phyloP scores from a whole-genome alignment of 2,888 invertebrate genomes.

The Agrotis puta region DNA sequence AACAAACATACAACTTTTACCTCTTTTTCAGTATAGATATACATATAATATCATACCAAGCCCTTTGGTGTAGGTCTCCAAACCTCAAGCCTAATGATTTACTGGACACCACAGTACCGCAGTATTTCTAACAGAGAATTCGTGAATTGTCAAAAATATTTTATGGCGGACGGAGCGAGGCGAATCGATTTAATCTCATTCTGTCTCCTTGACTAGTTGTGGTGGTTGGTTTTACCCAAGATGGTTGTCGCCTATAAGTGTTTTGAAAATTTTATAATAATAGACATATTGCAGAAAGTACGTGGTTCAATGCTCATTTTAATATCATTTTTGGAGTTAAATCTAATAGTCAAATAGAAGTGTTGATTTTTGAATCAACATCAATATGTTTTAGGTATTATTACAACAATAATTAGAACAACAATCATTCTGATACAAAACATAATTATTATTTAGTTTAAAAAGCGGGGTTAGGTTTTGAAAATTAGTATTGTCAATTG shows the following conservation, averaged over 20 bases:
- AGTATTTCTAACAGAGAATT: constrained; percentile 82
- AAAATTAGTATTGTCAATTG: no score
- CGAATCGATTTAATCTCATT: constrained; percentile 87
- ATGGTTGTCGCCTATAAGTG: neutral
- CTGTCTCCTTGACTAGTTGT: constrained; percentile 70
- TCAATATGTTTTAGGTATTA: no score
- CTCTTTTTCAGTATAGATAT: no score
- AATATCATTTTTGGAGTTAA: neutral
- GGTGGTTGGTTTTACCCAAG: constrained; percentile 31
- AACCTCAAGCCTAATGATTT: constrained; percentile 87
- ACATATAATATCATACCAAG: constrained; percentile 60
- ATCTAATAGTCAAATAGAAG: neutral
- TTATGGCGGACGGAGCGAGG: constrained; percentile 80
- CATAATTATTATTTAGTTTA: no score
- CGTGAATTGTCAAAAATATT: constrained; percentile 86
- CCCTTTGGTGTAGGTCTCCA: constrained; percentile 79
- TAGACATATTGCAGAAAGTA: neutral
- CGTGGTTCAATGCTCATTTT: no score
- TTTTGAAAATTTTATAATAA: neutral
- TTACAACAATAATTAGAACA: no score
- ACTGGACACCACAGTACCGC: constrained; percentile 74
- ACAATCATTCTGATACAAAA: no score
- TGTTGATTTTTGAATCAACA: no score
- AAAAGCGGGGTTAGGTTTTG: no score
- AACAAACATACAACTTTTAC: no score